phyloP scores from a whole-genome alignment of 2,888 invertebrate genomes.

The Periphyllus acericola region DNA sequence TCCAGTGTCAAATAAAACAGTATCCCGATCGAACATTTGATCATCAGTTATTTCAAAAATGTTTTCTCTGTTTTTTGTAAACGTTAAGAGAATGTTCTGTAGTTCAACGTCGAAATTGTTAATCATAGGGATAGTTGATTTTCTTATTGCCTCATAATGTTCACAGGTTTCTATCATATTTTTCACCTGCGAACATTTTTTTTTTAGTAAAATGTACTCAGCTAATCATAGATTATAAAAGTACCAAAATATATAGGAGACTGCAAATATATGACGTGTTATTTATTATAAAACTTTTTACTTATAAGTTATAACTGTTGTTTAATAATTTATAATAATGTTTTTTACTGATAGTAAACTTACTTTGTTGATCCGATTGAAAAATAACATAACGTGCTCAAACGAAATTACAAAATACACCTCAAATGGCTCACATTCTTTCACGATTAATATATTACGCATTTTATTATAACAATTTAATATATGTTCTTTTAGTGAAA shows the following conservation, averaged over 20 bases:
- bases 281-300: too few relatives aligned
- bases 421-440: not conserved
- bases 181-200: constrained; percentile 18
- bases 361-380: constrained; percentile 15
- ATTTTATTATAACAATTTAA: not conserved
- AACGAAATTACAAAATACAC: not conserved
- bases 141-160: not conserved
- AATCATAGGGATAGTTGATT: not conserved
- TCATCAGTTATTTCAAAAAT: not conserved
- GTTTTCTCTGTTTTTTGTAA: constrained; percentile 6
- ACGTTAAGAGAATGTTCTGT: not conserved
- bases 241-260: too few relatives aligned
- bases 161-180: constrained; percentile 4
- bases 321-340: too few relatives aligned
- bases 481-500: not conserved
- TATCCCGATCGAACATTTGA: not conserved
- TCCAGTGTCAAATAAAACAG: not conserved
- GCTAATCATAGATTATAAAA: too few relatives aligned
- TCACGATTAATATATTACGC: not conserved
- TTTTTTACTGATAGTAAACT: too few relatives aligned
- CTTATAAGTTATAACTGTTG: too few relatives aligned
- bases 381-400: not conserved
- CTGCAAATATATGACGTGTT: too few relatives aligned
- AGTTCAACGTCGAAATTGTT: not conserved
- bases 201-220: too few relatives aligned